Conservation (phyloP, 2,888 invertebrate genomes). For the Allygus modestus region DNA sequence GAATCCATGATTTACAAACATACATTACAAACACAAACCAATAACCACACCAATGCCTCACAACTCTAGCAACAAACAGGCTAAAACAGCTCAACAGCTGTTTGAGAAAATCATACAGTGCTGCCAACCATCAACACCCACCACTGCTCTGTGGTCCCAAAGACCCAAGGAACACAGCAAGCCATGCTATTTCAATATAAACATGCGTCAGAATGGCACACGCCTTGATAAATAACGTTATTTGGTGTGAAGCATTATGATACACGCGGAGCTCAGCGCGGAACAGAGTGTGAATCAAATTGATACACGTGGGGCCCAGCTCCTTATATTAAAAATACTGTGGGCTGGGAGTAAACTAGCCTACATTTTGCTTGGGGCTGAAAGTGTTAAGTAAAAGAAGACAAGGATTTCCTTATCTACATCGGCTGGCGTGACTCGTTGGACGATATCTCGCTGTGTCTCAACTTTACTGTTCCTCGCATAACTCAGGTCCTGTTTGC, state of each 20-base stretch:
- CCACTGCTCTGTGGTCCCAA: constrained; percentile 24
- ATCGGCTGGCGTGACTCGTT: too few relatives aligned
- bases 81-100: constrained; percentile 2
- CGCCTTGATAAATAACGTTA: neutral
- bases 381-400: neutral
- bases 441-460: too few relatives aligned
- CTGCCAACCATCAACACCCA: constrained; percentile 35
- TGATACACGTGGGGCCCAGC: neutral
- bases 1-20: too few relatives aligned
- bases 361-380: neutral
- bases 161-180: neutral
- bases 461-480: too few relatives aligned
- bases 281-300: neutral
- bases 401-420: too few relatives aligned
- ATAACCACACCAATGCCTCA: too few relatives aligned
- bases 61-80: too few relatives aligned
- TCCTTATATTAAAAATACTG: neutral
- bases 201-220: neutral
- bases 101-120: constrained; percentile 22
- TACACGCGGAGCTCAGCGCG: neutral
- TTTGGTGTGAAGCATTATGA: too few relatives aligned
- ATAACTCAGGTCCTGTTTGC: too few relatives aligned
- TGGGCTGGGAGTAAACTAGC: neutral
- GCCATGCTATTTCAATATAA: constrained; percentile 1
- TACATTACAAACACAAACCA: too few relatives aligned